Evolutionary conservation across 2,113 vertebrate genomes (phyloP).

Genomic region (Brachirus orientalis): DNA sequence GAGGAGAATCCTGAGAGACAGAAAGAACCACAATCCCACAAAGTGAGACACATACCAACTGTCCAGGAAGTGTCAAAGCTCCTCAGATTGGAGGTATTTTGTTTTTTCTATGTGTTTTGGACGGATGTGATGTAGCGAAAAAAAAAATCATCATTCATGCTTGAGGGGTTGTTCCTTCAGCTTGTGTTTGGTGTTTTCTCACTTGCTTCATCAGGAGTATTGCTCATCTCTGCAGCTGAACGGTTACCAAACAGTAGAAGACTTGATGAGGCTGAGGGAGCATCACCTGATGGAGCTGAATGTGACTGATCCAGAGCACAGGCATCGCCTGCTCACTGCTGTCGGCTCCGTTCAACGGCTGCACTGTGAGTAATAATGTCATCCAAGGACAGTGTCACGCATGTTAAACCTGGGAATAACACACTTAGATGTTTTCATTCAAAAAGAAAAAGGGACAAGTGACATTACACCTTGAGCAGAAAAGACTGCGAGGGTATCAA

Average conservation of each 20-base stretch:
- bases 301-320: constrained; percentile 88
- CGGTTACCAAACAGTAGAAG: constrained; percentile 89
- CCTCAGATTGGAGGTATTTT: constrained; percentile 85
- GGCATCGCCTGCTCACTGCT: constrained; percentile 85
- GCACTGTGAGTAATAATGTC: constrained; percentile 83
- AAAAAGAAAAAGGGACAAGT: constrained; percentile 14
- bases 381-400: constrained; percentile 3
- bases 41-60: constrained; percentile 77
- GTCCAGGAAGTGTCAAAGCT: constrained; percentile 86
- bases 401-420: constrained; percentile 10
- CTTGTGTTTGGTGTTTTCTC: neutral
- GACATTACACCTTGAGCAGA: constrained; percentile 19
- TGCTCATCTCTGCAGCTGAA: constrained; percentile 85
- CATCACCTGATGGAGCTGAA: constrained; percentile 89
- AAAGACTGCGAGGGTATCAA: constrained; percentile 19
- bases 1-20: constrained; percentile 76
- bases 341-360: constrained; percentile 83
- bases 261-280: constrained; percentile 89
- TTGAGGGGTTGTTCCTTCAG: neutral
- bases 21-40: constrained; percentile 67
- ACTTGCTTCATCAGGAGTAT: constrained; percentile 82
- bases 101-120: too few species aligned
- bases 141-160: neutral
- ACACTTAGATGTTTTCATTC: too few species aligned
- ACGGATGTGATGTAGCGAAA: too few species aligned